A percentile compares a stretch with the other conserved stretches of the same genome.
Evolutionary conservation across 2,888 invertebrate genomes (phyloP).

Genomic region (Thereva nobilitata): DNA sequence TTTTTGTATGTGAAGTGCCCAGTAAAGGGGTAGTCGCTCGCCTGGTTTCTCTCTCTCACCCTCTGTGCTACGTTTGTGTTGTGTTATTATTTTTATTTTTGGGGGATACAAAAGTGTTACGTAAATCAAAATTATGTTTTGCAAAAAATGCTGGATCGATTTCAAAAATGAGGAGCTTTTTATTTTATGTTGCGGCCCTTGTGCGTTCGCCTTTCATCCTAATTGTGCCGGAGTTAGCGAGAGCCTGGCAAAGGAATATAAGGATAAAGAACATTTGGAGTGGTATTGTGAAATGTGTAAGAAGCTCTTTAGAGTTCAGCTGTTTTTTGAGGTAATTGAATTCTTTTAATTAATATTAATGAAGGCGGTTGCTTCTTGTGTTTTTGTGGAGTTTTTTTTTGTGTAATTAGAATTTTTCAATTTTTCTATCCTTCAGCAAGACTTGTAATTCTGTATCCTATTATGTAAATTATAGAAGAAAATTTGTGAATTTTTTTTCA

Average conservation of each 20-base stretch:
- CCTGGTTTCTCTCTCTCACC: neutral
- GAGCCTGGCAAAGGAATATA: constrained; percentile 46
- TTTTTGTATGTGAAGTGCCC: neutral
- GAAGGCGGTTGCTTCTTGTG: too few species aligned
- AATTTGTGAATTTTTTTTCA: too few species aligned
- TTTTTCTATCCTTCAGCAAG: neutral
- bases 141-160: constrained; percentile 57
- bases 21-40: neutral
- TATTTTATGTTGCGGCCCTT: constrained; percentile 53
- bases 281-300: constrained; percentile 56
- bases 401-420: constrained; percentile 16
- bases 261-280: constrained; percentile 47
- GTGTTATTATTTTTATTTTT: too few species aligned
- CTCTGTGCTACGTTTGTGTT: neutral
- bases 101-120: too few species aligned
- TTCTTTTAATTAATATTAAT: too few species aligned
- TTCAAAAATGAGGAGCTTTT: constrained; percentile 48
- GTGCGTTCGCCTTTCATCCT: constrained; percentile 51
- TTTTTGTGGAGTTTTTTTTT: too few species aligned
- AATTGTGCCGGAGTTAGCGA: constrained; percentile 48
- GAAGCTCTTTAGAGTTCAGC: constrained; percentile 53
- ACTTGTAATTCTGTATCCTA: neutral
- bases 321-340: constrained; percentile 54
- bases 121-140: constrained; percentile 38
- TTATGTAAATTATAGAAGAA: too few species aligned